Evolutionary conservation across 1,140 invertebrate genomes (phyloP).

Genomic region (Euura saliciscinereae): DNA sequence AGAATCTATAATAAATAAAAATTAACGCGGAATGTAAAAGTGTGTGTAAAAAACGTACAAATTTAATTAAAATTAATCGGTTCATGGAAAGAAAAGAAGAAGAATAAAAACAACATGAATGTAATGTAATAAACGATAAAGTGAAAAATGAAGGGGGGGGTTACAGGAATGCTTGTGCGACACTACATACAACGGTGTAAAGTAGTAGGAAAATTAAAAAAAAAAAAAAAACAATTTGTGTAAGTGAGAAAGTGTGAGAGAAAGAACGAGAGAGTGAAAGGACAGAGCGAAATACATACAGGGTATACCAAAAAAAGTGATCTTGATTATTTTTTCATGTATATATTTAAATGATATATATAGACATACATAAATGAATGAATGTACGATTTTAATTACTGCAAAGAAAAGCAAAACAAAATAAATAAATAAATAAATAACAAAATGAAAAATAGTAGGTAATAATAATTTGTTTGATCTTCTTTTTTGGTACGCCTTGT

Average conservation of each 20-base stretch:
- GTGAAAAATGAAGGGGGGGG: background rate
- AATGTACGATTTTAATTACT: background rate
- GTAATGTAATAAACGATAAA: background rate
- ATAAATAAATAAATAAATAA: too few species aligned
- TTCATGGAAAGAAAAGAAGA: background rate
- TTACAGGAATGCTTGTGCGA: background rate
- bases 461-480: conserved; percentile 13
- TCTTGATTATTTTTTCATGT: background rate
- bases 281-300: background rate
- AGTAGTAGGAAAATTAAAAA: background rate
- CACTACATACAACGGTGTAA: background rate
- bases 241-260: background rate
- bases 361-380: background rate
- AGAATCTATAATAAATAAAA: background rate
- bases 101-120: too few species aligned
- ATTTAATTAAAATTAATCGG: conserved; percentile 9
- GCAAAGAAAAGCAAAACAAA: too few species aligned
- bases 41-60: conserved; percentile 13
- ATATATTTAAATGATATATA: background rate
- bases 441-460: too few species aligned
- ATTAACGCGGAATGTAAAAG: background rate
- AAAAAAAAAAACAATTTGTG: background rate
- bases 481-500: conserved; percentile 11
- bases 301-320: conserved; percentile 3
- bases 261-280: too few species aligned